These are phyloP conservation scores for Synodontis membranacea DNA, from an alignment of 2,113 vertebrate genomes.

Conservation along the genomic window DNA sequence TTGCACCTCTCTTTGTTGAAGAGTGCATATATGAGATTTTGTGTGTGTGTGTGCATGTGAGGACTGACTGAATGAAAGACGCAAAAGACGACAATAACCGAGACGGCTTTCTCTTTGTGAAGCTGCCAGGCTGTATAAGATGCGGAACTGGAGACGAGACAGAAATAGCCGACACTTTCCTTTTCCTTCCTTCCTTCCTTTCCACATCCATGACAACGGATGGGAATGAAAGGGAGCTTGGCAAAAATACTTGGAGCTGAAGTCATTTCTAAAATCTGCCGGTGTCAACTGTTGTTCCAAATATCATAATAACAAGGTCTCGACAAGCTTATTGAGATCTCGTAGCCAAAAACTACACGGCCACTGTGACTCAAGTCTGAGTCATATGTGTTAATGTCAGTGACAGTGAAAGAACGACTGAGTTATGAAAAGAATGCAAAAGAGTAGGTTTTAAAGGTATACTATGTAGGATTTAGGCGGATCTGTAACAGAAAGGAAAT, in stretches of 20 bases:
- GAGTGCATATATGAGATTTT: too few relatives aligned
- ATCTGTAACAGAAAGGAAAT: too few relatives aligned
- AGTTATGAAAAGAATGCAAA: neutral
- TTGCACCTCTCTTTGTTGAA: too few relatives aligned
- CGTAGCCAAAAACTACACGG: neutral
- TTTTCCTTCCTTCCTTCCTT: conserved; percentile 12
- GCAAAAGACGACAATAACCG: neutral
- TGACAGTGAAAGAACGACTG: neutral
- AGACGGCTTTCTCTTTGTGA: conserved; percentile 35
- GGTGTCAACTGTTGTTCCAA: neutral
- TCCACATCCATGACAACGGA: conserved; percentile 29
- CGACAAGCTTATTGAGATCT: neutral
- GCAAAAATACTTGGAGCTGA: conserved; percentile 10
- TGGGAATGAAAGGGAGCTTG: conserved; percentile 8
- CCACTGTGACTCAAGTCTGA: neutral
- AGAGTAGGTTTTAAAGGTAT: neutral
- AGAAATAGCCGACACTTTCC: conserved; percentile 32
- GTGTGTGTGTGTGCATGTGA: too few relatives aligned
- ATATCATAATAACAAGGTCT: neutral
- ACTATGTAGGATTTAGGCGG: too few relatives aligned
- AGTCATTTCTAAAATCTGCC: neutral
- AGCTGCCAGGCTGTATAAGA: conserved; percentile 42
- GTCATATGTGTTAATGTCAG: neutral
- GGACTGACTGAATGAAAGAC: neutral
- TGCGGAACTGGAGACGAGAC: conserved; percentile 38